Conservation (phyloP, 2,797 vertebrate species). For the Channallabes apus region DNA sequence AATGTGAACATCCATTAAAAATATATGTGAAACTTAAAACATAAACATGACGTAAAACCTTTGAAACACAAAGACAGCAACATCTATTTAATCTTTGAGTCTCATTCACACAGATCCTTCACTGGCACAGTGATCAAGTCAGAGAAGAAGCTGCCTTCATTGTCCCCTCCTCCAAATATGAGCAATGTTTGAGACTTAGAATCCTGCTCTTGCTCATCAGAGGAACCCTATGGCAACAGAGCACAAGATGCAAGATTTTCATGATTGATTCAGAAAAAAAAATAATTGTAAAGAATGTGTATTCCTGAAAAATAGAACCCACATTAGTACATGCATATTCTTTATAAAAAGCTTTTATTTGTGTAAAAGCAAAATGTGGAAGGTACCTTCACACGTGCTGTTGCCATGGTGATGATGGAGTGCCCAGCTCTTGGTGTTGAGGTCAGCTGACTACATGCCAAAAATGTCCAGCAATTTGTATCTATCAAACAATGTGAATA, state of each 20-base stretch:
- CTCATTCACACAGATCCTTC: slow-evolving; percentile 63
- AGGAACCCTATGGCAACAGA: slow-evolving; percentile 43
- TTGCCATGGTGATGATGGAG: slow-evolving; percentile 75
- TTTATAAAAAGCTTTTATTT: neutral
- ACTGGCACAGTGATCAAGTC: slow-evolving; percentile 71
- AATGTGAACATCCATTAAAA: neutral
- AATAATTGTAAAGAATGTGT: neutral
- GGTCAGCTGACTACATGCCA: slow-evolving; percentile 66
- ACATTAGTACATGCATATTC: neutral
- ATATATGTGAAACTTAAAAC: neutral
- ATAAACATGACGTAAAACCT: neutral
- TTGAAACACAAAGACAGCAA: neutral
- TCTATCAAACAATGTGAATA: slow-evolving; percentile 60
- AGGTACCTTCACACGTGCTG: slow-evolving; percentile 26
- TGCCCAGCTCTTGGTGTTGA: slow-evolving; percentile 76
- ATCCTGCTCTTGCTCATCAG: slow-evolving; percentile 47
- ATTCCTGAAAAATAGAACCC: neutral
- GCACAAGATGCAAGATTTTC: slow-evolving; percentile 1
- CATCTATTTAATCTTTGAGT: neutral
- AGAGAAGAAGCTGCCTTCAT: slow-evolving; percentile 79
- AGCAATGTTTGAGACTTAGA: slow-evolving; percentile 62
- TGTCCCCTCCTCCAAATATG: slow-evolving; percentile 81
- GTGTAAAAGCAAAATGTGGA: slow-evolving; percentile 15
- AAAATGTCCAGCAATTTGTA: slow-evolving; percentile 74
- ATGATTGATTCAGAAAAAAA: neutral